Evolutionary conservation across 1,140 invertebrate genomes (phyloP).

Genomic region (Hylaeus anthracinus): DNA sequence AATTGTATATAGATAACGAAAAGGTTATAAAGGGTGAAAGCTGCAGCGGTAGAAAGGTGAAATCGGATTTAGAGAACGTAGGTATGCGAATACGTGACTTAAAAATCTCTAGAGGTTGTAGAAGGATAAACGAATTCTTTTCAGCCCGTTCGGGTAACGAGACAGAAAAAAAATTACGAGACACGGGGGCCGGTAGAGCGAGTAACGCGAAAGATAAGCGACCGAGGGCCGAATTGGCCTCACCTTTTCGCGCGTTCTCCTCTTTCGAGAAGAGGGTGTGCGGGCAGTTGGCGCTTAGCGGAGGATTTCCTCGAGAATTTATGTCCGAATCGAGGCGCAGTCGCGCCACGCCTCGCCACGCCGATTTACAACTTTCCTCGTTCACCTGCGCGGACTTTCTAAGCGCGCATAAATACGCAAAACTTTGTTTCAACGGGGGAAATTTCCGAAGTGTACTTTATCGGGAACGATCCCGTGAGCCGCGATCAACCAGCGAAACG

Average conservation of each 20-base stretch:
- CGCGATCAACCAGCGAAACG: background rate
- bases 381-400: slow-evolving; percentile 54
- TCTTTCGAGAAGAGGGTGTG: slow-evolving; percentile 46
- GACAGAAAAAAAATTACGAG: background rate
- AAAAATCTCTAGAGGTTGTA: no score
- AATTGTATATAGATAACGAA: no score
- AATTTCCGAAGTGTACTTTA: slow-evolving; percentile 13
- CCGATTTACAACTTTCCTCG: slow-evolving; percentile 63
- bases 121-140: slow-evolving; percentile 2
- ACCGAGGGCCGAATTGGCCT: slow-evolving; percentile 44
- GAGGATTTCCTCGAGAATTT: slow-evolving; percentile 66
- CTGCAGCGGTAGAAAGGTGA: no score
- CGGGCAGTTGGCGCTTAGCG: slow-evolving; percentile 64
- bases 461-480: slow-evolving; percentile 1
- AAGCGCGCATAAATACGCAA: slow-evolving; percentile 42
- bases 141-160: background rate
- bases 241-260: slow-evolving; percentile 49
- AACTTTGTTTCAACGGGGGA: slow-evolving; percentile 38
- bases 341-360: slow-evolving; percentile 20
- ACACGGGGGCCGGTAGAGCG: slow-evolving; percentile 3
- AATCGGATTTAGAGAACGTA: no score
- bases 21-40: no score
- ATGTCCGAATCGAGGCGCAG: slow-evolving; percentile 62
- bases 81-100: no score
- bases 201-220: slow-evolving; percentile 46